Evolutionary conservation across 1,140 invertebrate species (phyloP).

Genomic region (Caenorhabditis briggsae): DNA sequence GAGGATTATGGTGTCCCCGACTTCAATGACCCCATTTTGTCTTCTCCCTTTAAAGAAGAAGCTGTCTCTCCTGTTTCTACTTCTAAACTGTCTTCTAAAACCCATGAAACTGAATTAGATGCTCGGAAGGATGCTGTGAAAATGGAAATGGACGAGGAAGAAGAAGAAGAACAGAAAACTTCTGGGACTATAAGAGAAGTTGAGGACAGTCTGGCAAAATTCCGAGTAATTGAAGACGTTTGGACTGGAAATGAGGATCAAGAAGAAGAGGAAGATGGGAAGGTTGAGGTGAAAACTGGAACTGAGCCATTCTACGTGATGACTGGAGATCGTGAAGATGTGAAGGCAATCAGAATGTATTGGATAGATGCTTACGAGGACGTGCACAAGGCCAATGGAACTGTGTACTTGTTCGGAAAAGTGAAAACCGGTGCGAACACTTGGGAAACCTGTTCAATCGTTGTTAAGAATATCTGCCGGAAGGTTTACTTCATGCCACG

Average conservation of each 20-base stretch:
- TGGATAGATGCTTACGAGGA: conserved; percentile 68
- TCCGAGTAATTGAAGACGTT: conserved; percentile 28
- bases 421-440: conserved; percentile 82
- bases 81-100: neutral
- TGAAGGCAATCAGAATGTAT: conserved; percentile 62
- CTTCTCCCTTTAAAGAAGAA: neutral
- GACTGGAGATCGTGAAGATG: conserved; percentile 6
- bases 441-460: conserved; percentile 84
- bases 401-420: conserved; percentile 93
- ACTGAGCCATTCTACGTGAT: conserved; percentile 58
- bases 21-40: neutral
- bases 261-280: neutral
- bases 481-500: conserved; percentile 87
- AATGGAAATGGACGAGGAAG: conserved; percentile 33
- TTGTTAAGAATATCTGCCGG: conserved; percentile 88
- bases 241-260: conserved; percentile 13
- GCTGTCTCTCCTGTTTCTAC: neutral
- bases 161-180: neutral
- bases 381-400: conserved; percentile 69
- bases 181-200: neutral
- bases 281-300: conserved; percentile 18
- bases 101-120: neutral
- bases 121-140: neutral
- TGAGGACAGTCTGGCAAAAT: neutral
- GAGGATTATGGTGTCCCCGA: conserved; percentile 51